Percentiles rank a stretch among this genome's conserved stretches.
phyloP scores from a whole-genome alignment of 1,140 invertebrate species.

The Macrobrachium nipponense region DNA sequence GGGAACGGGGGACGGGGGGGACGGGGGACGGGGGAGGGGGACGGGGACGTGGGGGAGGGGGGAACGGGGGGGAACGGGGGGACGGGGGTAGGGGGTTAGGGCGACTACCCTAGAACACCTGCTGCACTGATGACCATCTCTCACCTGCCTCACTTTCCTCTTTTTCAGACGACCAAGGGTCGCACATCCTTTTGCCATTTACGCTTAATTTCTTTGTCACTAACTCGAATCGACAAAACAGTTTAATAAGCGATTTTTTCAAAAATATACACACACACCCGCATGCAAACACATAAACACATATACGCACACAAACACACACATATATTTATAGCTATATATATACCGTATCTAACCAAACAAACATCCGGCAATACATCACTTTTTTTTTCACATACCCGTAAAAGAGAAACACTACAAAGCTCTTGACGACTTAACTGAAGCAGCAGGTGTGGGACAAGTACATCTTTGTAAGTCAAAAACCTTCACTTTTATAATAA shows the following conservation, averaged over 20 bases:
- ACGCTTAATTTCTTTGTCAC: not conserved
- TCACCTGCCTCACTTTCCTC: not conserved
- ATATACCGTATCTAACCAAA: not conserved
- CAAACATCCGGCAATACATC: not conserved
- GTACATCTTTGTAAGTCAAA: too few relatives aligned
- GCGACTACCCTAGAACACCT: not conserved
- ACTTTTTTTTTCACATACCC: not conserved
- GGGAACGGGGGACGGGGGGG: too few relatives aligned
- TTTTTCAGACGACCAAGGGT: not conserved
- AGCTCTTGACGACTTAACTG: not conserved
- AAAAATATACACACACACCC: not conserved
- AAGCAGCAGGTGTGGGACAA: not conserved
- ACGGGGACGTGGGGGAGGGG: too few relatives aligned
- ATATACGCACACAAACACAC: conserved; percentile 31
- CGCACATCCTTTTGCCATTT: not conserved
- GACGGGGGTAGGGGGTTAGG: too few relatives aligned
- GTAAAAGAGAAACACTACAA: not conserved
- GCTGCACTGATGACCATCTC: not conserved
- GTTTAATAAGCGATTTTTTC: not conserved
- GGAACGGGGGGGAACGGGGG: too few relatives aligned
- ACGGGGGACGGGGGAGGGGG: too few relatives aligned
- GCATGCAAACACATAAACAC: conserved; percentile 14
- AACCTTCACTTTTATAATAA: too few relatives aligned
- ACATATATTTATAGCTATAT: conserved; percentile 13
- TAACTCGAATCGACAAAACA: not conserved